Percentiles rank a stretch among this genome's conserved stretches.
Evolutionary conservation across 2,888 invertebrate species (phyloP).

Genomic region (Caenorhabditis sp.): DNA sequence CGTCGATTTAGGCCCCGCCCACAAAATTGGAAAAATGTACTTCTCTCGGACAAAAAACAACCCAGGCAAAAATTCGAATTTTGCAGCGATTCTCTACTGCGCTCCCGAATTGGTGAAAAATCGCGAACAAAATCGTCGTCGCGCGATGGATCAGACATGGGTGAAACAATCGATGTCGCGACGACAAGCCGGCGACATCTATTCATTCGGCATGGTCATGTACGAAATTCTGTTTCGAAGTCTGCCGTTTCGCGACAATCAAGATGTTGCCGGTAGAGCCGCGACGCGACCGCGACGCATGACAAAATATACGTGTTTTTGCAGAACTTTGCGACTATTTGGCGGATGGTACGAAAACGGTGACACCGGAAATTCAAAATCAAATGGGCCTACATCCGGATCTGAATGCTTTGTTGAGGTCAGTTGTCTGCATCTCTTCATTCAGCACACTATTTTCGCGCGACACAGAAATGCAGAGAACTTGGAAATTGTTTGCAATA

Average conservation of each 20-base stretch:
- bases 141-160: conserved; percentile 64
- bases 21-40: no score
- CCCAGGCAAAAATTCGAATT: not conserved
- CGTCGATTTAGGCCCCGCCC: no score
- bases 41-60: no score
- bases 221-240: conserved; percentile 63
- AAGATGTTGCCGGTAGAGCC: conserved; percentile 53
- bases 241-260: conserved; percentile 52
- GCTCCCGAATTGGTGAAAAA: conserved; percentile 64
- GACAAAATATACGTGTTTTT: conserved; percentile 11
- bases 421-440: not conserved
- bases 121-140: conserved; percentile 53
- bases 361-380: conserved; percentile 64
- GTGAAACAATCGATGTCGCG: conserved; percentile 55
- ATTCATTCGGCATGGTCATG: conserved; percentile 68
- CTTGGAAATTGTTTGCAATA: no score
- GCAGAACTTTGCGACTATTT: conserved; percentile 59
- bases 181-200: conserved; percentile 65
- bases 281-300: no score
- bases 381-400: conserved; percentile 65
- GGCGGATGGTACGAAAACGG: conserved; percentile 55
- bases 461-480: no score
- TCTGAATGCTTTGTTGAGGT: conserved; percentile 45
- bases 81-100: conserved; percentile 49
- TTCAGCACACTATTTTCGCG: conserved; percentile 49